Evolutionary conservation across 2,888 invertebrate genomes (phyloP), one percentile per base, ranked within the genome.

Genomic region (Polymixis flavicincta): DNA sequence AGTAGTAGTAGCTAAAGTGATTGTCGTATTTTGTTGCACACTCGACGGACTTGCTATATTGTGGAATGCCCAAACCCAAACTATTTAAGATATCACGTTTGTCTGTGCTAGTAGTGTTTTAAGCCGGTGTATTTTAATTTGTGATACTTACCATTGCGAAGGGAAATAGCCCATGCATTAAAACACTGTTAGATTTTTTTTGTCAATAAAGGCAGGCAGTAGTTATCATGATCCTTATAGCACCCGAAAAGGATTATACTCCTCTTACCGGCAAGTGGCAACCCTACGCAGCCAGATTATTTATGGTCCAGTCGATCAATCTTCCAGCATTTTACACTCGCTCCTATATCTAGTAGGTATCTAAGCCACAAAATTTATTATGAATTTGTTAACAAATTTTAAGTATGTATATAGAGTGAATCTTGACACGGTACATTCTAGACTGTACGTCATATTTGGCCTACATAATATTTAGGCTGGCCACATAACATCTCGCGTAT

Each of bases 401-500:
- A 59, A 59, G 42, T 76, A 50, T 68, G 68, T 5, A 6, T 19
- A 68, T 52, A 22, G 11, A 48, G 45, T 78, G 17, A 76, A 80
- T 84, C 77, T 83, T 85, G 80, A 84, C 82, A 64, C 54, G 50
- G 50, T 78, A 78, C 75, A 82, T 78, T 77, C 61, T 70, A 82
- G 72, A 9, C 48, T 74, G 48, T 37, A 76, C 81, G 82, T 85
- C 71, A 84, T 71, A 72, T 80, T 87, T 71, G 76, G 69, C 71
- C 65, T 73, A 70, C 52, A 71, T 85, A 73, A 69, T 65, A 65
- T 84, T 74, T 57, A 55, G 37, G 65, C 59, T 75, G 66, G 54
- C 82, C 71, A 71, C 64, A 60, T 86, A 86, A 85, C 85, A 82
- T 76, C 81, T 73, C 80, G 70, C 90, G 90, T 92, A 91, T 92